Percentiles rank a stretch among this genome's conserved stretches.
These are phyloP conservation scores for Epirrhoe alternata DNA, from an alignment of 2,888 invertebrate species.

Conservation along the genomic window DNA sequence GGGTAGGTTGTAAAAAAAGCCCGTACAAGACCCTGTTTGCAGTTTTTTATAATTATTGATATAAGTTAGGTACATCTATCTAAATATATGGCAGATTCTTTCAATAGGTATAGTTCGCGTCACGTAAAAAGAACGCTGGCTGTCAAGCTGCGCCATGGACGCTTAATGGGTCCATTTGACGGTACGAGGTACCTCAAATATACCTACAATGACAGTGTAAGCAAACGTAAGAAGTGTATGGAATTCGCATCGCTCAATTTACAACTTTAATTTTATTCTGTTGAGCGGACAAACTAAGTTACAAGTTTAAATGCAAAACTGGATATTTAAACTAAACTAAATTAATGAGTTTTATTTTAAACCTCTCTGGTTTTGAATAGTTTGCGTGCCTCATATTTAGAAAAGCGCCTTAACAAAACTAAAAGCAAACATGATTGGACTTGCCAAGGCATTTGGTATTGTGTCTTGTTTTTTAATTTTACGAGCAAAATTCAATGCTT, in stretches of 20 bases:
- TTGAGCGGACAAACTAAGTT: constrained; percentile 1
- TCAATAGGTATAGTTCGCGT: no score
- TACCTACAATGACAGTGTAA: not conserved
- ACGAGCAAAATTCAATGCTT: not conserved
- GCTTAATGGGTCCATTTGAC: no score
- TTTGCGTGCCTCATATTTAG: no score
- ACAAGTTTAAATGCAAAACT: not conserved
- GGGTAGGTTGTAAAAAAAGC: no score
- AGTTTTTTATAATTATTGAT: no score
- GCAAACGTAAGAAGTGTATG: not conserved
- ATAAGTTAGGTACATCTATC: no score
- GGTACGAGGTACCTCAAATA: no score
- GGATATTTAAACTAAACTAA: not conserved
- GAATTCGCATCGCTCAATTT: not conserved
- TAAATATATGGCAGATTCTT: no score
- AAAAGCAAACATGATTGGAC: not conserved
- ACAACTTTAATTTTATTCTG: not conserved
- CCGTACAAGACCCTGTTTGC: no score
- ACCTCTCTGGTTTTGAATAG: not conserved
- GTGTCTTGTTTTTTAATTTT: not conserved
- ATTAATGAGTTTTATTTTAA: not conserved
- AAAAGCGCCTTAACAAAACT: not conserved
- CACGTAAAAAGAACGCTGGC: no score
- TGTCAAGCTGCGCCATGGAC: no score
- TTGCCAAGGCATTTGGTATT: not conserved